phyloP scores from a whole-genome alignment of 1,140 invertebrate genomes.

The Drosophila pectinifera region DNA sequence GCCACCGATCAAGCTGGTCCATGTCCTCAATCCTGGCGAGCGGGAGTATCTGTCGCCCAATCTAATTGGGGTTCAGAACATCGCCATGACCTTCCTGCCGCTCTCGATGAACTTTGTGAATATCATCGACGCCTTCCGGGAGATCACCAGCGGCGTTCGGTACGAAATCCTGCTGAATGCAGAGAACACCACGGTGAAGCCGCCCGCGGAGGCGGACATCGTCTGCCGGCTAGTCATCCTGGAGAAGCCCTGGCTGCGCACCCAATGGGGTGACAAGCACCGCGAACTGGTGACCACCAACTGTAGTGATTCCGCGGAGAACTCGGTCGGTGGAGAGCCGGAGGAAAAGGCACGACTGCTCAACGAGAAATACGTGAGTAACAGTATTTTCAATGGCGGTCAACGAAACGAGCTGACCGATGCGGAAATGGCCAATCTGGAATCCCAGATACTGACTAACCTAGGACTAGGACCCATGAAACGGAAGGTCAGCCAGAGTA shows the following conservation, averaged over 20 bases:
- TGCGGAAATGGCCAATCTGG: slow-evolving; percentile 73
- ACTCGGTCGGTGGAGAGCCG: slow-evolving; percentile 41
- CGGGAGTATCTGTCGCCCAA: slow-evolving; percentile 83
- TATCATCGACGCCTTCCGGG: slow-evolving; percentile 78
- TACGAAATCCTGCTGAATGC: slow-evolving; percentile 81
- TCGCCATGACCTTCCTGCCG: slow-evolving; percentile 80
- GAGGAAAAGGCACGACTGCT: slow-evolving; percentile 47
- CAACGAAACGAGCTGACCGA: slow-evolving; percentile 73
- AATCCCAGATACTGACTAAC: slow-evolving; percentile 72
- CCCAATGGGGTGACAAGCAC: slow-evolving; percentile 81
- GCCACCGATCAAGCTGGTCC: slow-evolving; percentile 74
- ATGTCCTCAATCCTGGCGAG: slow-evolving; percentile 80
- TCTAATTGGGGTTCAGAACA: slow-evolving; percentile 82
- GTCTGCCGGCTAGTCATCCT: slow-evolving; percentile 77
- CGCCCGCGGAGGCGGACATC: slow-evolving; percentile 65
- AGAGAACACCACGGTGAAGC: slow-evolving; percentile 65
- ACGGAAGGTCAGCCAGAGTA: slow-evolving; percentile 48
- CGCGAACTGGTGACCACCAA: slow-evolving; percentile 75
- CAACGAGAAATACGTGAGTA: slow-evolving; percentile 79
- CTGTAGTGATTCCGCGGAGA: slow-evolving; percentile 63
- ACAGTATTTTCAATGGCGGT: slow-evolving; percentile 80
- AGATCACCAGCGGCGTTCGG: slow-evolving; percentile 81
- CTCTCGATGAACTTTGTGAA: slow-evolving; percentile 79
- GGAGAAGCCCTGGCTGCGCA: slow-evolving; percentile 82
- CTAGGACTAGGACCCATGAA: slow-evolving; percentile 40